Percentiles rank a stretch among this genome's conserved stretches.
Evolutionary conservation across 2,113 vertebrate genomes (phyloP).

Genomic region (Ictidomys tridecemlineatus): DNA sequence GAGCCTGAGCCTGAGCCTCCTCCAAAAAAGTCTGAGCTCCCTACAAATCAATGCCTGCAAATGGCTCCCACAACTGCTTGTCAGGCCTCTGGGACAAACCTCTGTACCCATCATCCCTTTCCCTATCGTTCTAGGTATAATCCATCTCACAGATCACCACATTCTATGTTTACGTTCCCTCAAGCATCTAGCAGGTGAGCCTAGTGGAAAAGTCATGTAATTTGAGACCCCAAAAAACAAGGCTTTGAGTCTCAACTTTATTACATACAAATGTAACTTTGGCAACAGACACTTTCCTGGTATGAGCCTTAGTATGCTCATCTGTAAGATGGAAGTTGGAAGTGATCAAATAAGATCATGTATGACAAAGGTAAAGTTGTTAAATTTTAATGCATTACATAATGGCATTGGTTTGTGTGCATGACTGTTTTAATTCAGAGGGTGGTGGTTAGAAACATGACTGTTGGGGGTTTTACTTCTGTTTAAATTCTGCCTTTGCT

Average conservation of each 20-base stretch:
- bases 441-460: neutral
- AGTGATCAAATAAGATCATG: neutral
- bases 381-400: neutral
- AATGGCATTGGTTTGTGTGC: neutral
- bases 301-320: neutral
- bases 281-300: neutral
- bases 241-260: neutral
- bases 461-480: neutral
- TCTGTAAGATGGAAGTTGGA: neutral
- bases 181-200: neutral
- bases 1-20: neutral
- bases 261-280: neutral
- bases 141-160: neutral
- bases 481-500: neutral
- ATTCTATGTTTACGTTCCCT: neutral
- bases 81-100: neutral
- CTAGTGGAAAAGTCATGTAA: neutral
- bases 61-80: neutral
- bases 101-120: neutral
- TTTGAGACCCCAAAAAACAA: neutral
- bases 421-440: neutral
- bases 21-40: neutral
- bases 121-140: too few relatives aligned
- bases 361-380: neutral
- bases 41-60: neutral